Percentiles rank a stretch among this genome's conserved stretches.
Conservation (phyloP, 2,888 invertebrate genomes). For the Scaptomyza flava region DNA sequence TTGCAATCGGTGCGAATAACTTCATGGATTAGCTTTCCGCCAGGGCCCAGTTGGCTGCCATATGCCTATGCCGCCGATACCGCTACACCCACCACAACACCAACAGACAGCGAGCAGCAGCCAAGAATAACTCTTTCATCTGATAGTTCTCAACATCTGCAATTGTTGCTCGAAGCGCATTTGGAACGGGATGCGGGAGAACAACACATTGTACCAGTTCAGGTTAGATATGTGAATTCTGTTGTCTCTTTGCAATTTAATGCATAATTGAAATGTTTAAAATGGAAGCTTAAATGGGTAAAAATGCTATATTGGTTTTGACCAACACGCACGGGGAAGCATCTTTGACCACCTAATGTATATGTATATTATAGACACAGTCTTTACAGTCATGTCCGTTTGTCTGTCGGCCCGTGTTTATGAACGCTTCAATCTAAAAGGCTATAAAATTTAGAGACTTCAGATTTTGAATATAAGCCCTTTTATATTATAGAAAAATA, state of each 20-base stretch:
- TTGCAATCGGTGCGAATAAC: slow-evolving; percentile 85
- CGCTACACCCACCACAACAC: slow-evolving; percentile 47
- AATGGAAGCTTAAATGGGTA: too few species aligned
- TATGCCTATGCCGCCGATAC: slow-evolving; percentile 73
- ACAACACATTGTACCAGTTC: slow-evolving; percentile 50
- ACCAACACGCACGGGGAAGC: too few species aligned
- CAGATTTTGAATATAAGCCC: too few species aligned
- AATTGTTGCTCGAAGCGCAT: slow-evolving; percentile 82
- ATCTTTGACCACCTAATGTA: too few species aligned
- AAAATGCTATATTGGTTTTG: too few species aligned
- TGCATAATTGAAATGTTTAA: not conserved
- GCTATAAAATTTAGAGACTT: too few species aligned
- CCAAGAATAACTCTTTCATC: slow-evolving; percentile 41
- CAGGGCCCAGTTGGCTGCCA: slow-evolving; percentile 82
- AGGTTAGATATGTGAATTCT: slow-evolving; percentile 61
- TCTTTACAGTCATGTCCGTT: too few species aligned
- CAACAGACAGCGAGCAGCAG: slow-evolving; percentile 31
- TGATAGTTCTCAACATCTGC: slow-evolving; percentile 64
- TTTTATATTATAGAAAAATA: too few species aligned
- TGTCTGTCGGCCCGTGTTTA: too few species aligned
- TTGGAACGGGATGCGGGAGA: slow-evolving; percentile 54
- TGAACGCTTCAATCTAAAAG: too few species aligned
- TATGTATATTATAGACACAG: too few species aligned
- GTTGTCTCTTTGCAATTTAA: not conserved
- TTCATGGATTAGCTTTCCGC: slow-evolving; percentile 86